Conservation (phyloP, 2,797 vertebrate species). For the Brachyalestes nurse region DNA sequence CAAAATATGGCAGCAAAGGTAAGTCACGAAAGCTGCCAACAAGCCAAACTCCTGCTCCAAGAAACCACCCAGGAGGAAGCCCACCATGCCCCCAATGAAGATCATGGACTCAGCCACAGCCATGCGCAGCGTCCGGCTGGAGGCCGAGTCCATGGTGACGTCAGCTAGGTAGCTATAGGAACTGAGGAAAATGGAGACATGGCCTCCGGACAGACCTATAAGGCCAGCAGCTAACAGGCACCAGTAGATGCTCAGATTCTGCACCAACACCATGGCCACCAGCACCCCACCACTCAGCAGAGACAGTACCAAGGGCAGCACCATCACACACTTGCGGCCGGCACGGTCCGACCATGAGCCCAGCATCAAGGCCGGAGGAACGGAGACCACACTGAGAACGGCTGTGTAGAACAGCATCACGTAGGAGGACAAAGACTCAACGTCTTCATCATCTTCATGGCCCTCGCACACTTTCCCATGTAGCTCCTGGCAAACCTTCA, state of each 20-base stretch:
- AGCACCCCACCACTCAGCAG: slow-evolving; percentile 60
- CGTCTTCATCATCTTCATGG: slow-evolving; percentile 50
- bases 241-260: slow-evolving; percentile 63
- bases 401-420: slow-evolving; percentile 62
- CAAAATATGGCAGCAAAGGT: slow-evolving; percentile 61
- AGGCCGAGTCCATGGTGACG: slow-evolving; percentile 51
- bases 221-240: slow-evolving; percentile 53
- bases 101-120: slow-evolving; percentile 72
- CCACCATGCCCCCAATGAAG: slow-evolving; percentile 67
- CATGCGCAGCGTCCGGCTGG: slow-evolving; percentile 65
- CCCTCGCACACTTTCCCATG: slow-evolving; percentile 58
- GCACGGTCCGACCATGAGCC: slow-evolving; percentile 71
- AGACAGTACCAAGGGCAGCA: slow-evolving; percentile 63
- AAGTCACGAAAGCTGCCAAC: slow-evolving; percentile 56
- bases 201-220: slow-evolving; percentile 65
- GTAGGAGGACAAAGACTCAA: slow-evolving; percentile 61
- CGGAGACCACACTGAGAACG: slow-evolving; percentile 62
- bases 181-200: slow-evolving; percentile 69
- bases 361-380: slow-evolving; percentile 66
- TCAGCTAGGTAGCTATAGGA: slow-evolving; percentile 73
- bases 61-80: slow-evolving; percentile 65
- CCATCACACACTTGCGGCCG: slow-evolving; percentile 61
- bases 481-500: slow-evolving; percentile 63
- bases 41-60: slow-evolving; percentile 62
- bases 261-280: slow-evolving; percentile 55